Conservation (phyloP, 2,888 invertebrate species). For the Agrotis exclamationis region DNA sequence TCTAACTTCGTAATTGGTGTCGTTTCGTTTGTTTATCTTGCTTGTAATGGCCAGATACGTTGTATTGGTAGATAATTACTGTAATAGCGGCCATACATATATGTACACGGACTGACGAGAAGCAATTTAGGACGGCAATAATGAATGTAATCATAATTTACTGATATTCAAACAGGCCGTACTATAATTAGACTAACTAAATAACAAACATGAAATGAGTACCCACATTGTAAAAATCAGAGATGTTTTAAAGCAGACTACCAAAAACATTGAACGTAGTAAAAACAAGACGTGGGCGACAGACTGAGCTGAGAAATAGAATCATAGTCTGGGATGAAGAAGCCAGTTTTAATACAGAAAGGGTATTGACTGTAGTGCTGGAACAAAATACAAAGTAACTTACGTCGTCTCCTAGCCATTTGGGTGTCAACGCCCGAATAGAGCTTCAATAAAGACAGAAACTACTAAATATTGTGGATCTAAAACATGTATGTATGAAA, state of each 20-base stretch:
- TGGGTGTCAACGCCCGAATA: conserved; percentile 50
- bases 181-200: conserved; percentile 33
- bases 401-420: conserved; percentile 29
- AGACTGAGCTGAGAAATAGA: conserved; percentile 29
- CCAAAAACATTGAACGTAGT: conserved; percentile 26
- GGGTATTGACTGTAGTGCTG: conserved; percentile 47
- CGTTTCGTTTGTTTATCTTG: conserved; percentile 53
- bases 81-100: conserved; percentile 3
- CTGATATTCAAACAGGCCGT: conserved; percentile 1
- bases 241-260: conserved; percentile 12
- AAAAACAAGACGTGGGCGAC: conserved; percentile 50
- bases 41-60: conserved; percentile 24
- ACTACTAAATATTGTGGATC: conserved; percentile 16
- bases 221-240: conserved; percentile 9
- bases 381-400: conserved; percentile 30
- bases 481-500: conserved; percentile 24
- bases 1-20: conserved; percentile 67
- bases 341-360: conserved; percentile 34
- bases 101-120: conserved; percentile 19
- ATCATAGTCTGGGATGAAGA: conserved; percentile 26
- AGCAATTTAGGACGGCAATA: conserved; percentile 32
- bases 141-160: conserved; percentile 25
- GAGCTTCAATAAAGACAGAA: conserved; percentile 31
- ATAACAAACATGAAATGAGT: conserved; percentile 27
- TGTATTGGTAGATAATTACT: conserved; percentile 17